phyloP scores from a whole-genome alignment of 2,113 vertebrate genomes.

The Chamaetylas fuelleborni region DNA sequence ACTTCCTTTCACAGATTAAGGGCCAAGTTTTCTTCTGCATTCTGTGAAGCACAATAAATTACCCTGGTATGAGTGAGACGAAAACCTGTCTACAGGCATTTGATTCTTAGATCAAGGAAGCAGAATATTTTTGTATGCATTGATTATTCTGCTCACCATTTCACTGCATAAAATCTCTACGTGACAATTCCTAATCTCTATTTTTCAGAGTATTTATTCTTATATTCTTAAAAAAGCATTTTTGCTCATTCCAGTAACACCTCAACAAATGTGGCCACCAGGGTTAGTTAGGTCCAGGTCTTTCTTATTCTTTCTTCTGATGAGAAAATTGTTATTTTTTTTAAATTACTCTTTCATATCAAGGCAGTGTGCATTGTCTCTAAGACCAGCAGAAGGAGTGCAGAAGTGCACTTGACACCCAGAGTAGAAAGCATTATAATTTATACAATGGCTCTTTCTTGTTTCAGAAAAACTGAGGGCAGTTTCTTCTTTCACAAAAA shows the following conservation, averaged over 20 bases:
- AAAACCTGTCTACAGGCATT: not conserved
- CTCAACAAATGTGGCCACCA: not conserved
- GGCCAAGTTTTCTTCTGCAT: not conserved
- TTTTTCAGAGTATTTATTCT: not conserved
- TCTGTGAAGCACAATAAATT: not conserved
- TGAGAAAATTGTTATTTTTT: not conserved
- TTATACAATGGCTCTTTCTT: not conserved
- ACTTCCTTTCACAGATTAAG: not conserved
- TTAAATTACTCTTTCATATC: not conserved
- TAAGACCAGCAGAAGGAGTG: not conserved
- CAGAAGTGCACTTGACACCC: not conserved
- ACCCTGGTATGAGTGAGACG: not conserved
- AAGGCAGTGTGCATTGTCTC: not conserved
- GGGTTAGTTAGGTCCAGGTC: not conserved
- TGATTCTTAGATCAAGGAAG: not conserved
- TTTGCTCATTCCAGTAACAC: not conserved
- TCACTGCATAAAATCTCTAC: not conserved
- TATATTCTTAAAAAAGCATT: not conserved
- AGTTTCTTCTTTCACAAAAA: not conserved
- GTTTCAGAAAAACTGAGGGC: not conserved
- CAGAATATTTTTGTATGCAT: not conserved
- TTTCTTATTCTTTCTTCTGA: not conserved
- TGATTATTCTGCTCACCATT: not conserved
- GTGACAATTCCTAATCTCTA: not conserved
- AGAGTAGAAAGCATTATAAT: not conserved